These are phyloP conservation scores for Tenualosa ilisha DNA, from an alignment of 2,797 vertebrate genomes.

Conservation along the genomic window DNA sequence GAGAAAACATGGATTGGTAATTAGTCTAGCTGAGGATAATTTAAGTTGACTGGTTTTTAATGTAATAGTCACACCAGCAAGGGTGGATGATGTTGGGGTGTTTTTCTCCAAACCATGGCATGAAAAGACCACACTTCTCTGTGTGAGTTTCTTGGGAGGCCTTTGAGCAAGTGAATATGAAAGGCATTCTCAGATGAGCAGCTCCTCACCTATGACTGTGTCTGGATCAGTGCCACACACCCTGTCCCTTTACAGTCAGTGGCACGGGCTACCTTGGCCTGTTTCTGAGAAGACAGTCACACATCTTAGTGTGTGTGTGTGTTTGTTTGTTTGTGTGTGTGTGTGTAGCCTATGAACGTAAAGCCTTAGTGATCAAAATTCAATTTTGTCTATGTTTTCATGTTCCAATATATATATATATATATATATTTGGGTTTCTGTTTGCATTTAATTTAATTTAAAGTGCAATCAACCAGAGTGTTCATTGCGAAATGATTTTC, in stretches of 20 bases:
- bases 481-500: no score
- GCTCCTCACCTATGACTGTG: constrained; percentile 32
- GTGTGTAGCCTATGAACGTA: background rate
- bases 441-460: no score
- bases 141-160: background rate
- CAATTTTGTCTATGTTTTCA: no score
- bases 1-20: background rate
- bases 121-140: background rate
- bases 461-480: no score
- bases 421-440: no score
- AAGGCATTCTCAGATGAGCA: background rate
- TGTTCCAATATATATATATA: no score
- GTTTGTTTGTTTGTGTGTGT: background rate
- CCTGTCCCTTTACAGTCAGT: constrained; percentile 64
- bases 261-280: constrained; percentile 50
- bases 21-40: background rate
- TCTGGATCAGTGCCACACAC: constrained; percentile 61
- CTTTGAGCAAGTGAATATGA: background rate
- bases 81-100: background rate
- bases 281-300: constrained; percentile 37
- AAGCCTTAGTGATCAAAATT: no score
- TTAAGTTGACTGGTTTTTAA: background rate
- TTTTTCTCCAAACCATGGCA: background rate
- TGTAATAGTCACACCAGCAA: background rate
- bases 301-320: background rate